These are phyloP conservation scores for Acanthis flammea DNA, from an alignment of 2,797 vertebrate genomes.

Conservation along the genomic window DNA sequence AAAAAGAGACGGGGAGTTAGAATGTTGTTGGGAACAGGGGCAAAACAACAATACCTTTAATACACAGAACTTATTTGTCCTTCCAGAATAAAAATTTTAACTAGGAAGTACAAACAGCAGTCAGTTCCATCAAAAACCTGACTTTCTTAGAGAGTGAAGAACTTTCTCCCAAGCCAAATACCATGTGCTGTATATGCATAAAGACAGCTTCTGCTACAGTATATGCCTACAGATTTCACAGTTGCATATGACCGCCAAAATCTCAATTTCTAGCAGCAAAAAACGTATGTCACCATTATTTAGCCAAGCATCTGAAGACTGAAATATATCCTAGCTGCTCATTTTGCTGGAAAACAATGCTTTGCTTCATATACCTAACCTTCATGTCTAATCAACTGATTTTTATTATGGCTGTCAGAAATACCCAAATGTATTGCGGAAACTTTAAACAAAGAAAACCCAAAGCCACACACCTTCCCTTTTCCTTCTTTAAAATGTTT, in stretches of 20 bases:
- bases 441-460: neutral
- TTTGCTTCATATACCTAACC: neutral
- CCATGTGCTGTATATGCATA: constrained; percentile 55
- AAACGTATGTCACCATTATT: constrained; percentile 40
- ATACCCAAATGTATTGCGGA: neutral
- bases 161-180: constrained; percentile 36
- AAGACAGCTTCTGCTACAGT: constrained; percentile 49
- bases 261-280: constrained; percentile 45
- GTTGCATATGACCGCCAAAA: constrained; percentile 45
- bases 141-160: constrained; percentile 1
- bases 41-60: neutral
- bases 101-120: neutral
- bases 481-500: neutral
- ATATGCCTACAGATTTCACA: constrained; percentile 63
- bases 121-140: neutral
- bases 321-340: constrained; percentile 39
- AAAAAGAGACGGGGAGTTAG: neutral
- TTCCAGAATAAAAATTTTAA: neutral
- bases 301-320: constrained; percentile 43
- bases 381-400: neutral
- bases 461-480: neutral
- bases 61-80: neutral
- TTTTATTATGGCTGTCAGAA: neutral
- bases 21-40: neutral
- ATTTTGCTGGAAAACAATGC: constrained; percentile 31